Conservation (phyloP, 2,113 vertebrate genomes). For the Atlantisia rogersi region DNA sequence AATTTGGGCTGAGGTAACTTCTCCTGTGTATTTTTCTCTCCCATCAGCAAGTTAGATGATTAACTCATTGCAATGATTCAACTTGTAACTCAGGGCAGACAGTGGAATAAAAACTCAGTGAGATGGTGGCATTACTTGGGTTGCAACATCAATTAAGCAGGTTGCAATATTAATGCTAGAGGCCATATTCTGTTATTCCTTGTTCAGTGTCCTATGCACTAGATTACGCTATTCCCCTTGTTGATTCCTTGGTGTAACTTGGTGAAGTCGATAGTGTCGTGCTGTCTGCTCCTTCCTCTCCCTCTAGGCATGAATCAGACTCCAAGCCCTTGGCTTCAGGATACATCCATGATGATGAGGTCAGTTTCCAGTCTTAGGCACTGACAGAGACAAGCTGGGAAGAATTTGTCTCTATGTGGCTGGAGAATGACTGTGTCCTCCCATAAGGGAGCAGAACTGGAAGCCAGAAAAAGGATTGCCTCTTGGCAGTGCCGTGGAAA, state of each 20-base stretch:
- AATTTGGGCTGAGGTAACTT: background rate
- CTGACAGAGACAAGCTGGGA: slow-evolving; percentile 6
- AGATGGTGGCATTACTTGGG: background rate
- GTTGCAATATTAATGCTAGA: background rate
- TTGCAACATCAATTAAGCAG: background rate
- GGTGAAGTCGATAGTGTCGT: background rate
- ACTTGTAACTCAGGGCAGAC: background rate
- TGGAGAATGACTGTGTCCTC: slow-evolving; percentile 33
- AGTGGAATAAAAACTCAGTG: background rate
- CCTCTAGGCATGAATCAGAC: background rate
- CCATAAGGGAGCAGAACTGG: slow-evolving; percentile 33
- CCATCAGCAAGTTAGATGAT: fast-evolving
- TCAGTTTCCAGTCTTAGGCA: slow-evolving; percentile 43
- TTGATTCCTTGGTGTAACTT: background rate
- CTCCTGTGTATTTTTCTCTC: background rate
- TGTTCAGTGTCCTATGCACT: fast-evolving
- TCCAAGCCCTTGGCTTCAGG: background rate
- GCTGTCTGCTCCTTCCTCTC: background rate
- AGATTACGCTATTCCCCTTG: background rate
- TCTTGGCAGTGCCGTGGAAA: background rate
- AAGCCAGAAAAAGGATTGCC: background rate
- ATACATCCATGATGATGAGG: background rate
- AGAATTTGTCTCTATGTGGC: slow-evolving; percentile 25
- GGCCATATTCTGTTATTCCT: background rate
- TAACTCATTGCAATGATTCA: background rate